Conservation (phyloP, 2,113 vertebrate species). For the Regulus satrapa region DNA sequence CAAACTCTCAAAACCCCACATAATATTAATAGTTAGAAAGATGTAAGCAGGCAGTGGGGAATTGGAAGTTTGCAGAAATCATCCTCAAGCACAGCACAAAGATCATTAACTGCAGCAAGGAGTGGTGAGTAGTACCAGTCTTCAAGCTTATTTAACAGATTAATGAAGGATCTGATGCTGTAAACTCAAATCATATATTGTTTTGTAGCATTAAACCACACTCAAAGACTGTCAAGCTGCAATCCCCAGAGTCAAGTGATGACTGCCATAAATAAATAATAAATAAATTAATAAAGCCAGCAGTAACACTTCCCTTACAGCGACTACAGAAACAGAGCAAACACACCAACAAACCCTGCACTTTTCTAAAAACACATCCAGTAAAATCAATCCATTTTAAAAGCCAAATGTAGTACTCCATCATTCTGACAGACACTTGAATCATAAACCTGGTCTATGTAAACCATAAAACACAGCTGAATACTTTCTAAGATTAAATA, state of each 20-base stretch:
- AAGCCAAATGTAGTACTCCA: not conserved
- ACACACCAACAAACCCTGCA: not conserved
- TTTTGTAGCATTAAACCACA: not conserved
- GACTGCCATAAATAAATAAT: not conserved
- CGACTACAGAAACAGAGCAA: not conserved
- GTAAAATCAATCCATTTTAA: not conserved
- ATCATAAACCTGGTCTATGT: not conserved
- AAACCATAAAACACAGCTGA: not conserved
- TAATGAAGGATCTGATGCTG: not conserved
- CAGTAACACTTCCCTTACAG: not conserved
- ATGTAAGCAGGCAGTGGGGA: rapidly evolving
- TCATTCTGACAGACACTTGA: not conserved
- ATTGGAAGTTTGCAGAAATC: not conserved
- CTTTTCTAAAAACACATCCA: not conserved
- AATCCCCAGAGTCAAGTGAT: not conserved
- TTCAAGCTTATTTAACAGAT: not conserved
- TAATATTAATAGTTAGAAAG: not conserved
- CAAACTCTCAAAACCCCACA: not conserved
- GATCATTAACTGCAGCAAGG: not conserved
- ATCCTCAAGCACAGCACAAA: not conserved
- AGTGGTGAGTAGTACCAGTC: not conserved
- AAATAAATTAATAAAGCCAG: not conserved
- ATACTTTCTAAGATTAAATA: not conserved
- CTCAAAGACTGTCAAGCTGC: not conserved
- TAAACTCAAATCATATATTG: not conserved